Evolutionary conservation across 2,888 invertebrate species (phyloP).

Genomic region (Rambutsinella grinnellia): DNA sequence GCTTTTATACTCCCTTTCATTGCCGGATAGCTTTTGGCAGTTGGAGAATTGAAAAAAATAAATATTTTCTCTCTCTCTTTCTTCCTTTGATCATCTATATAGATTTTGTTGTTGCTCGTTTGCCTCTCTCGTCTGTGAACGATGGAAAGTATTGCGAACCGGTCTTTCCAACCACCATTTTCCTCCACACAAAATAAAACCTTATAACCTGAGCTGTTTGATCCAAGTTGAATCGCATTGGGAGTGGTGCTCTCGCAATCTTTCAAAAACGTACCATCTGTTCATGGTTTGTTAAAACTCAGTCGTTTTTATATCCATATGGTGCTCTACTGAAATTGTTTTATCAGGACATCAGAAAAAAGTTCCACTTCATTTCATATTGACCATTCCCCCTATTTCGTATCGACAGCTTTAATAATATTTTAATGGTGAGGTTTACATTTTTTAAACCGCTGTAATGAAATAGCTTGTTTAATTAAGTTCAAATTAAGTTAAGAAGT

Average conservation of each 20-base stretch:
- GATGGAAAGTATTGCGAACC: too few species aligned
- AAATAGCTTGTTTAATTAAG: too few species aligned
- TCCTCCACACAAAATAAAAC: too few species aligned
- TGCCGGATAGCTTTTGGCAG: conserved; percentile 66
- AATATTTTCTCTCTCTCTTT: conserved; percentile 52
- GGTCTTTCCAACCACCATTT: too few species aligned
- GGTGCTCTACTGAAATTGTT: background rate
- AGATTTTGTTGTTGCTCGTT: background rate
- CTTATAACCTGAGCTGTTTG: background rate
- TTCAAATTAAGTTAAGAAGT: too few species aligned
- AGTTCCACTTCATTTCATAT: too few species aligned
- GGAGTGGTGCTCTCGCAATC: background rate
- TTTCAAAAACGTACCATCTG: background rate
- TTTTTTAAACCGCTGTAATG: too few species aligned
- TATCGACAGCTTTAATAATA: too few species aligned
- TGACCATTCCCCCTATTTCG: too few species aligned
- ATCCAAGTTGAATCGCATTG: background rate
- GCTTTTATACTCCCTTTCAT: conserved; percentile 66
- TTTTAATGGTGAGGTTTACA: too few species aligned
- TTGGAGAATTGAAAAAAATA: conserved; percentile 65
- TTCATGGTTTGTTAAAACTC: background rate
- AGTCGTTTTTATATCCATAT: background rate
- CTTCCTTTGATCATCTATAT: conserved; percentile 63
- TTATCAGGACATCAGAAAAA: background rate
- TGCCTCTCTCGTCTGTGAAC: background rate